A percentile compares a stretch with the other conserved stretches of the same genome.
phyloP scores from a whole-genome alignment of 2,888 invertebrate genomes.

The Trissolcus brochymenae region DNA sequence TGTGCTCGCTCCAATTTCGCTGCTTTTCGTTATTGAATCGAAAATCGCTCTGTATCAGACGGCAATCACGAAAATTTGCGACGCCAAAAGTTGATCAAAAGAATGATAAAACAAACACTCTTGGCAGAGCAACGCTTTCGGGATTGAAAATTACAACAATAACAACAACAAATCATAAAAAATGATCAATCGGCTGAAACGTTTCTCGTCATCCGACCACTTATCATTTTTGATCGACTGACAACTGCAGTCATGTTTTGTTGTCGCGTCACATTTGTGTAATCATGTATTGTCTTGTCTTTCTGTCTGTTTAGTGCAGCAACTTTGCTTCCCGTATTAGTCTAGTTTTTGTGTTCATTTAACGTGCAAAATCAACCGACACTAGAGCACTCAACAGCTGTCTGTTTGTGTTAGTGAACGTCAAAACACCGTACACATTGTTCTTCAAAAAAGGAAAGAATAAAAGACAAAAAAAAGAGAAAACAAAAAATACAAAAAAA shows the following conservation, averaged over 20 bases:
- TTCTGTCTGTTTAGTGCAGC: slow-evolving; percentile 72
- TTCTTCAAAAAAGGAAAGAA: slow-evolving; percentile 36
- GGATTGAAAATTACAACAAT: slow-evolving; percentile 4
- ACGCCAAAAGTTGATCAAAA: slow-evolving; percentile 45
- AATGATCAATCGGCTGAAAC: slow-evolving; percentile 27
- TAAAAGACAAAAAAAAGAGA: slow-evolving; percentile 30
- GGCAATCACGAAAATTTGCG: slow-evolving; percentile 41
- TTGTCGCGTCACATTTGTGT: slow-evolving; percentile 75
- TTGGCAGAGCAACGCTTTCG: slow-evolving; percentile 26
- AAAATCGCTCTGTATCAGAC: slow-evolving; percentile 50
- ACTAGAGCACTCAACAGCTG: slow-evolving; percentile 57
- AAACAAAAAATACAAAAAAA: slow-evolving; percentile 19
- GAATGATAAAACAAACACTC: slow-evolving; percentile 11
- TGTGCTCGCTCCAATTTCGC: slow-evolving; percentile 22
- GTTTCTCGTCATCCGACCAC: slow-evolving; percentile 40
- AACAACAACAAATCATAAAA: neutral
- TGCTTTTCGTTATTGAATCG: slow-evolving; percentile 24
- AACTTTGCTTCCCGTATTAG: slow-evolving; percentile 62
- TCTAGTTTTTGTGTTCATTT: slow-evolving; percentile 60
- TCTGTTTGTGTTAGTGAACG: slow-evolving; percentile 67
- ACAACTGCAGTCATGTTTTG: slow-evolving; percentile 72
- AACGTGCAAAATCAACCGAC: slow-evolving; percentile 55
- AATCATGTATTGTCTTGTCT: slow-evolving; percentile 75
- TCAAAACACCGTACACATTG: slow-evolving; percentile 68
- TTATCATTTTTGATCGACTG: slow-evolving; percentile 47